Conservation (phyloP, 2,888 invertebrate genomes). For the Chironomus riparius region DNA sequence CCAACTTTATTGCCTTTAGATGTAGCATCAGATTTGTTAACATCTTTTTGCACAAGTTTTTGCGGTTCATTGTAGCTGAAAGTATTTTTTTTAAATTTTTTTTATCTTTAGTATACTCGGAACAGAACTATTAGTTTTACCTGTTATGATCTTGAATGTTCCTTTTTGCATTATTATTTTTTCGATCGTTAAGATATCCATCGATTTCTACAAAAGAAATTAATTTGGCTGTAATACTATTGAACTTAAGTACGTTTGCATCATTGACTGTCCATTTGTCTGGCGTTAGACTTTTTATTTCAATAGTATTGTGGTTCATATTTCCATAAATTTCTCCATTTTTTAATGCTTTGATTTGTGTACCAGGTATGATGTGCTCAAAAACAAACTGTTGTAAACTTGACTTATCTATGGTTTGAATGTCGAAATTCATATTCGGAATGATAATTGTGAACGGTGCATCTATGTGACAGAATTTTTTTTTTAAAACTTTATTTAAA, state of each 20-base stretch:
- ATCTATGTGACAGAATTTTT: slow-evolving; percentile 42
- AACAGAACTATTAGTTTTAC: slow-evolving; percentile 30
- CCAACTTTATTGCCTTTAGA: slow-evolving; percentile 37
- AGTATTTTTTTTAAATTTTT: slow-evolving; percentile 28
- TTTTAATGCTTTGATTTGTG: slow-evolving; percentile 44
- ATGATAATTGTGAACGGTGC: slow-evolving; percentile 52
- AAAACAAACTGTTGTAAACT: slow-evolving; percentile 49
- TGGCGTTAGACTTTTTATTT: slow-evolving; percentile 40
- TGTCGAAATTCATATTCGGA: slow-evolving; percentile 46
- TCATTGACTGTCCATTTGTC: slow-evolving; percentile 40
- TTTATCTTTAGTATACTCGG: too few species aligned
- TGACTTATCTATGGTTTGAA: slow-evolving; percentile 44
- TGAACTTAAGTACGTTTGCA: slow-evolving; percentile 35
- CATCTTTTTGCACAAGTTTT: slow-evolving; percentile 39
- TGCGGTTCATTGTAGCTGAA: slow-evolving; percentile 41
- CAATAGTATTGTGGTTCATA: slow-evolving; percentile 43
- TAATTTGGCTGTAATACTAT: slow-evolving; percentile 33
- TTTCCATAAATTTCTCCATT: slow-evolving; percentile 43
- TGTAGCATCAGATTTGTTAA: slow-evolving; percentile 38
- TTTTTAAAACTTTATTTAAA: too few species aligned
- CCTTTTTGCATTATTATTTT: slow-evolving; percentile 41
- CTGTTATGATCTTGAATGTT: slow-evolving; percentile 43
- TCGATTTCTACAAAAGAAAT: slow-evolving; percentile 41
- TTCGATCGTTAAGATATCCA: slow-evolving; percentile 42
- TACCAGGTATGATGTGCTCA: slow-evolving; percentile 52